These are phyloP conservation scores for Drosophila rufa DNA, from an alignment of 1,140 invertebrate species.

Conservation along the genomic window DNA sequence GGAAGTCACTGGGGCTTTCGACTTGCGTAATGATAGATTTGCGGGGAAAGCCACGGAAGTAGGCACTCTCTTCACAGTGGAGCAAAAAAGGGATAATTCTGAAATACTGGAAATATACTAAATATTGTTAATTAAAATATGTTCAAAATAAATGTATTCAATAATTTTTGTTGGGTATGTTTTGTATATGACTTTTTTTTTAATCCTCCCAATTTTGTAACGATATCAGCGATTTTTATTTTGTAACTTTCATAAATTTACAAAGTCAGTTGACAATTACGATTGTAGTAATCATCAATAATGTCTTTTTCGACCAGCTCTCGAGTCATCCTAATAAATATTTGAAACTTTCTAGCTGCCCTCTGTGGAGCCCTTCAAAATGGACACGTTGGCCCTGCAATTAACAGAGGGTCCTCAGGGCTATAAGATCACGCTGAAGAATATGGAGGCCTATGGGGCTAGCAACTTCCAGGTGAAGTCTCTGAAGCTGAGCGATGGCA, in stretches of 20 bases:
- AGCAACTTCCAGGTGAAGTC: slow-evolving; percentile 89
- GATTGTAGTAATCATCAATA: too few species aligned
- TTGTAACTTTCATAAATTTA: too few species aligned
- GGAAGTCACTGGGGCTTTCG: slow-evolving; percentile 53
- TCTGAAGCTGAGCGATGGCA: slow-evolving; percentile 87
- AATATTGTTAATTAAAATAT: background rate
- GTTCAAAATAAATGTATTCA: background rate
- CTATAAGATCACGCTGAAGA: slow-evolving; percentile 89
- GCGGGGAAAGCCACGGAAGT: slow-evolving; percentile 30
- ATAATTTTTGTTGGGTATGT: background rate
- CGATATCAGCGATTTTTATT: too few species aligned
- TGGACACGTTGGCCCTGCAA: slow-evolving; percentile 89
- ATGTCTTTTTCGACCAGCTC: too few species aligned
- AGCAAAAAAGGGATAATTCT: background rate
- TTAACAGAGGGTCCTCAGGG: slow-evolving; percentile 90
- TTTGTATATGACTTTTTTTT: too few species aligned
- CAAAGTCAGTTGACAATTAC: too few species aligned
- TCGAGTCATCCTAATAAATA: background rate
- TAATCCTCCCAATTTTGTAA: too few species aligned
- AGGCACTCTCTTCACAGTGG: slow-evolving; percentile 26
- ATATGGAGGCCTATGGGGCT: slow-evolving; percentile 89
- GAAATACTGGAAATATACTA: background rate
- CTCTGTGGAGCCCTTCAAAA: slow-evolving; percentile 89
- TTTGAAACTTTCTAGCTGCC: slow-evolving; percentile 85
- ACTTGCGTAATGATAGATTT: slow-evolving; percentile 49